These are phyloP conservation scores for Drosophila navojoa DNA, from an alignment of 1,140 invertebrate species.

Conservation along the genomic window DNA sequence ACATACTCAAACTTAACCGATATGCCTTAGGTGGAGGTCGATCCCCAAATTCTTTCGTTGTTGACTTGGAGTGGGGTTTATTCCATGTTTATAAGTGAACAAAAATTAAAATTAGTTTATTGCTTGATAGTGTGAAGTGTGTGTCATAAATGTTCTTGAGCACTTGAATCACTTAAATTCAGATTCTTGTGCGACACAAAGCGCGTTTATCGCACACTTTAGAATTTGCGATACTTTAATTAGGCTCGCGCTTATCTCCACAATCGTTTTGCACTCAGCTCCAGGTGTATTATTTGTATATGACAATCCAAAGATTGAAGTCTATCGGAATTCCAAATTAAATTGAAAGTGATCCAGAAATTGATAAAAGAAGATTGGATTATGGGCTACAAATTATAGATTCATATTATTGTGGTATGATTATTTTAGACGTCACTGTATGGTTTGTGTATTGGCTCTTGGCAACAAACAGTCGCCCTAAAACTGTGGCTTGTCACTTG, in stretches of 20 bases:
- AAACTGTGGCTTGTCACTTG: slow-evolving; percentile 12
- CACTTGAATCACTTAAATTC: neutral
- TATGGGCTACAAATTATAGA: neutral
- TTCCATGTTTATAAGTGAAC: neutral
- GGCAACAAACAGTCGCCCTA: neutral
- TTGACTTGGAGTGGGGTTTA: neutral
- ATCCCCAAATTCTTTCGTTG: too few relatives aligned
- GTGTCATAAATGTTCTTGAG: neutral
- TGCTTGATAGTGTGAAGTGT: neutral
- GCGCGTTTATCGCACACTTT: neutral
- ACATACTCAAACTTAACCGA: too few relatives aligned
- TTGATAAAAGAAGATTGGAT: slow-evolving; percentile 10
- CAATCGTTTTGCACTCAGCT: slow-evolving; percentile 10
- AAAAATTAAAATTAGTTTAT: neutral
- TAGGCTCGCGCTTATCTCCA: slow-evolving; percentile 7
- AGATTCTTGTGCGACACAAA: neutral
- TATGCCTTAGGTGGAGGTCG: too few relatives aligned
- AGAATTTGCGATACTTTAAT: neutral
- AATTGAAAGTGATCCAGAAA: neutral
- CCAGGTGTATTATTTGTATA: neutral
- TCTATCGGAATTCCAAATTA: neutral
- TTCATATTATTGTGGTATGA: neutral
- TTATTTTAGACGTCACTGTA: slow-evolving; percentile 1
- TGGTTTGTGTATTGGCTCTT: neutral
- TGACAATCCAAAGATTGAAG: slow-evolving; percentile 4